Evolutionary conservation across 2,113 vertebrate genomes (phyloP).

Genomic region (Garra rufa): DNA sequence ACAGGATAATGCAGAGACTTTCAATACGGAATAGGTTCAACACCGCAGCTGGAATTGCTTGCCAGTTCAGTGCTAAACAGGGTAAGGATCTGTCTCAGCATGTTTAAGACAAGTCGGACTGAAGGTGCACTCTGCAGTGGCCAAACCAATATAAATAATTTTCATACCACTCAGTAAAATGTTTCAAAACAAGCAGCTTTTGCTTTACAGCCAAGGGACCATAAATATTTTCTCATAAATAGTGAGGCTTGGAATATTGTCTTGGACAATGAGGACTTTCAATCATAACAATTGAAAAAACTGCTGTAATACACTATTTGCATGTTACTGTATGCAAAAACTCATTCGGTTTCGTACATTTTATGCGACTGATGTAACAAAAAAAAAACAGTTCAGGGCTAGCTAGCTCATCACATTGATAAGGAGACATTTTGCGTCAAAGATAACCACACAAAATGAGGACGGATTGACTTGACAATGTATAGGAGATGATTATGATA

Average conservation of each 20-base stretch:
- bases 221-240: background rate
- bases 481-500: constrained; percentile 25
- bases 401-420: constrained; percentile 4
- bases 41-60: too few relatives aligned
- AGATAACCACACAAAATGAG: constrained; percentile 16
- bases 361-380: background rate
- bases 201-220: background rate
- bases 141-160: background rate
- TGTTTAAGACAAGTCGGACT: too few relatives aligned
- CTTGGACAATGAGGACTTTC: background rate
- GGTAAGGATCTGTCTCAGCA: too few relatives aligned
- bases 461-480: constrained; percentile 23
- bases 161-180: background rate
- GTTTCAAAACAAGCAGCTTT: background rate
- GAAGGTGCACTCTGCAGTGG: too few relatives aligned
- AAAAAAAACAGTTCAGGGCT: background rate
- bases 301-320: background rate
- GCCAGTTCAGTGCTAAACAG: too few relatives aligned
- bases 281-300: background rate
- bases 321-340: background rate
- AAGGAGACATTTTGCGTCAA: background rate
- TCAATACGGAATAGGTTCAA: too few relatives aligned
- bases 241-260: background rate
- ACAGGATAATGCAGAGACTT: too few relatives aligned
- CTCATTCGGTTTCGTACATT: background rate